Base-by-base conservation (phyloP, 2,888 invertebrate genomes). In the Gonocerus acuteangulatus region DNA sequence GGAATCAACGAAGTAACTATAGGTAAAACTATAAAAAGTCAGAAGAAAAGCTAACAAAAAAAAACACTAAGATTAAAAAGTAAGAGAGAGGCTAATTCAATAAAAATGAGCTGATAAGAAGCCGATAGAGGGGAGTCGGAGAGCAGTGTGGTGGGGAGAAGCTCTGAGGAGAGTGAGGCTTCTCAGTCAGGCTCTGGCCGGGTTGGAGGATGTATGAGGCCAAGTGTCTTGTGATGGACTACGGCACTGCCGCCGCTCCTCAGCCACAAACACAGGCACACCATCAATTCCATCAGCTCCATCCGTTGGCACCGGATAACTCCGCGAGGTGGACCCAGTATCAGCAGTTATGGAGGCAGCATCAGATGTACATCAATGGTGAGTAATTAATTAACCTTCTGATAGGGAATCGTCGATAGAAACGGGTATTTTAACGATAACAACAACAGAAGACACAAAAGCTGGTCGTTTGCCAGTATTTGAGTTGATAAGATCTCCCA, bases 321-420 rank as follows among this genome's bases (percentile, higher is more conserved):
- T 74, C 74, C 60, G 71, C 74, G 16, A 67, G 81, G 64, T 86
- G 86, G 86, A 81, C 81, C 69, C 86, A 86, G 77, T 86, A 86
- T 74, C 82, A 82, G 70, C 87, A 87, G 74, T 80, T 87, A 68
- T 87, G 86, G 86, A 78, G 86, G 70, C 87, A 87, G 75, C 86
- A 77, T 67, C 76, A 86, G 74, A 85, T 86, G 73, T 85, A 86
- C 74, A 84, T 86, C 76, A 86, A 86, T 76, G 85, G 85, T 86
- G 83, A 79, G 64, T 54, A 21, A 9, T 18, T n/a, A n/a, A 47
- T n/a, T n/a, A n/a, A n/a, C n/a, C n/a, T 18, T n/a, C n/a, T n/a
- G n/a, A n/a, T n/a, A n/a, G n/a, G n/a, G n/a, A n/a, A n/a, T n/a
- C n/a, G n/a, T n/a, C n/a, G n/a, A n/a, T n/a, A n/a, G n/a, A n/a